Percentiles rank a stretch among this genome's conserved stretches.
phyloP scores from a whole-genome alignment of 2,888 invertebrate genomes.

The Mimumesa dahlbomi region DNA sequence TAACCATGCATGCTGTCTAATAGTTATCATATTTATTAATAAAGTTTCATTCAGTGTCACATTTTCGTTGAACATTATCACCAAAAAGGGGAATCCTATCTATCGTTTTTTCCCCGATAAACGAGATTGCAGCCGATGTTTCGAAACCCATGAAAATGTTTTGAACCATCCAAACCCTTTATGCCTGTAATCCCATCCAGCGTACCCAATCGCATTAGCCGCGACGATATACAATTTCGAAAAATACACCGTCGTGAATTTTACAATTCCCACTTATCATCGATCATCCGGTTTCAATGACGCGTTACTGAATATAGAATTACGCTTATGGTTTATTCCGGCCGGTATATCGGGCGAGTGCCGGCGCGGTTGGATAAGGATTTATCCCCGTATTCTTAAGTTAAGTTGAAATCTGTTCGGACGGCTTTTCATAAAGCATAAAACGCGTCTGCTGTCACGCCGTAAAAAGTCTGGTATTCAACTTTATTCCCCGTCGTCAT shows the following conservation, averaged over 20 bases:
- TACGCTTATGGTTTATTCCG: too few relatives aligned
- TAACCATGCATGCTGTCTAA: too few relatives aligned
- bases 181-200: conserved; percentile 24
- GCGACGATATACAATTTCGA: conserved; percentile 2
- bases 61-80: too few relatives aligned
- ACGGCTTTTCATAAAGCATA: conserved; percentile 52
- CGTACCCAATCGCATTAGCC: conserved; percentile 27
- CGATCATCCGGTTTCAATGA: too few relatives aligned
- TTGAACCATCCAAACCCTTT: conserved; percentile 31
- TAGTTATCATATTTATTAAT: too few relatives aligned
- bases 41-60: too few relatives aligned
- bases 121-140: conserved; percentile 4
- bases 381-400: conserved; percentile 42
- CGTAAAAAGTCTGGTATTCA: conserved; percentile 41
- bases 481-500: too few relatives aligned
- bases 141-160: conserved; percentile 27
- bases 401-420: conserved; percentile 45
- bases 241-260: conserved; percentile 21
- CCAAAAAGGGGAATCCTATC: too few relatives aligned
- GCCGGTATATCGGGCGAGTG: too few relatives aligned
- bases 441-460: conserved; percentile 42
- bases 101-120: too few relatives aligned
- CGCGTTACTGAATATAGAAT: too few relatives aligned
- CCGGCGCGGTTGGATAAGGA: too few relatives aligned
- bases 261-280: conserved; percentile 5